Percentiles rank a stretch among this genome's conserved stretches.
Evolutionary conservation across 2,797 vertebrate species (phyloP).

Genomic region (Chelonia mydas): DNA sequence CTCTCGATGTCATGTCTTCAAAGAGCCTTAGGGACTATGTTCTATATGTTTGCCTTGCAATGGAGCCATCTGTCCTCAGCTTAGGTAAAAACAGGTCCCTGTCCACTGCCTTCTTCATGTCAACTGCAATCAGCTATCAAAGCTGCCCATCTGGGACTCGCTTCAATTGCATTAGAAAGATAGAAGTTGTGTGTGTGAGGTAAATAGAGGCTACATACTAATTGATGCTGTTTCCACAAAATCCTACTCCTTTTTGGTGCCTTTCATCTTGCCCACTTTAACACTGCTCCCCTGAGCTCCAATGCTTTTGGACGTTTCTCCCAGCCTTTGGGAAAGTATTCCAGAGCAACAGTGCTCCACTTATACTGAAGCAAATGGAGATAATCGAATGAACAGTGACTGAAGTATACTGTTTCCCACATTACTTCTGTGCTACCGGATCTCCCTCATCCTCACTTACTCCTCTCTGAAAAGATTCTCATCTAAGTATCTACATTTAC

Average conservation of each 20-base stretch:
- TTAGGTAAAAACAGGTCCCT: neutral
- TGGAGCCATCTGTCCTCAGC: neutral
- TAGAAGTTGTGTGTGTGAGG: neutral
- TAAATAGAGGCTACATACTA: neutral
- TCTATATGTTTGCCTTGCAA: neutral
- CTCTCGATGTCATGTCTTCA: neutral
- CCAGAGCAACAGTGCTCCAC: neutral
- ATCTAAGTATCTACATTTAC: neutral
- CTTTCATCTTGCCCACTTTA: neutral
- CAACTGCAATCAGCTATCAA: neutral
- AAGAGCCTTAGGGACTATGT: neutral
- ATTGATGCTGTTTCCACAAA: fast-evolving
- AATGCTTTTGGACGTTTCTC: slow-evolving; percentile 25
- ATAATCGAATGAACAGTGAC: neutral
- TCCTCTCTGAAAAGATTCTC: neutral
- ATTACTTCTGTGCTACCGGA: neutral
- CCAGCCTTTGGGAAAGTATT: neutral
- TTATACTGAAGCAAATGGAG: neutral
- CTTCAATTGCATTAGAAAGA: neutral
- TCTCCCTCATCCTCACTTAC: neutral
- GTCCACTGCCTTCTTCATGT: fast-evolving
- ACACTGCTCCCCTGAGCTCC: neutral
- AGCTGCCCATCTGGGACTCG: neutral
- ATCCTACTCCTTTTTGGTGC: neutral
- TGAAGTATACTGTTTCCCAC: neutral